Conservation (phyloP, 1,140 invertebrate species). For the Anastrepha ludens region DNA sequence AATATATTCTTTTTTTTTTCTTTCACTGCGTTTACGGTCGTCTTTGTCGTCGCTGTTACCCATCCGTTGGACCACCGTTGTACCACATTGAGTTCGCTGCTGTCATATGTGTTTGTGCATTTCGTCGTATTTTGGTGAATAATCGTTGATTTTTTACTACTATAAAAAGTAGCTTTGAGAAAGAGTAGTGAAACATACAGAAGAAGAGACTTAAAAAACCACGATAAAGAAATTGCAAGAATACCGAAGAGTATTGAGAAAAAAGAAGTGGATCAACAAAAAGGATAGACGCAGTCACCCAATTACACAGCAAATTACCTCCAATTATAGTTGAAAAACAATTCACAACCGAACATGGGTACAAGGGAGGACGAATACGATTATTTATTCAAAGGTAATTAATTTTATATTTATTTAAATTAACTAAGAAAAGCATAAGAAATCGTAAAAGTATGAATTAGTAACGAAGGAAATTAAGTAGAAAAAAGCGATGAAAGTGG, state of each 20-base stretch:
- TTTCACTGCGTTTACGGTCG: constrained; percentile 15
- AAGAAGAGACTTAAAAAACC: constrained; percentile 31
- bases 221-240: constrained; percentile 48
- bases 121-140: constrained; percentile 50
- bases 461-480: not conserved
- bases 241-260: constrained; percentile 22
- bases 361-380: constrained; percentile 99
- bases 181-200: constrained; percentile 46
- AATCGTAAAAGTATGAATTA: not conserved
- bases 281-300: constrained; percentile 20
- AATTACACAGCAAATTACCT: constrained; percentile 23
- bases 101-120: constrained; percentile 22
- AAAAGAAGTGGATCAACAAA: constrained; percentile 39
- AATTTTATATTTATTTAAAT: not conserved
- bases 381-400: constrained; percentile 99
- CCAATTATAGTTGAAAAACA: constrained; percentile 42
- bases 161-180: constrained; percentile 43
- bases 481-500: constrained; percentile 25
- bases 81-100: constrained; percentile 16
- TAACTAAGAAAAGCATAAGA: not conserved
- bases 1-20: constrained; percentile 41
- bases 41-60: constrained; percentile 1
- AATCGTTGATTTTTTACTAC: constrained; percentile 50
- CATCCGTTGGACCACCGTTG: constrained; percentile 29
- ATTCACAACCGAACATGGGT: constrained; percentile 81